Conservation (phyloP, 2,797 vertebrate genomes). For the Linurgus olivaceus region DNA sequence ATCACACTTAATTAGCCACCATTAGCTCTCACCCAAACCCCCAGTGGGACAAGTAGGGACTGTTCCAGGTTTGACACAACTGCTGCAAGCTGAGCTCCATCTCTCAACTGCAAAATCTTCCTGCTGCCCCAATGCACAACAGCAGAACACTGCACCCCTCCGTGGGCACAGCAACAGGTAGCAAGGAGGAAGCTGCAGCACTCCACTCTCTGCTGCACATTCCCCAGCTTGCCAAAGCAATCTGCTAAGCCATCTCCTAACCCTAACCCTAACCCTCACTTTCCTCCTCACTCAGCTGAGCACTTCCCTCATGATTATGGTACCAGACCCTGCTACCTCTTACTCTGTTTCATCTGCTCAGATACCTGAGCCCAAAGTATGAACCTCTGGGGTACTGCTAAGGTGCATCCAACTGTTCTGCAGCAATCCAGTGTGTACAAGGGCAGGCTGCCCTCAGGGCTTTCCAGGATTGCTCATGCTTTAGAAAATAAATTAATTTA, state of each 20-base stretch:
- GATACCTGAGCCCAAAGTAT: neutral
- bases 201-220: neutral
- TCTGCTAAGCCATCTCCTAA: too few species aligned
- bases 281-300: neutral
- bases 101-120: neutral
- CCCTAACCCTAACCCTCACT: neutral
- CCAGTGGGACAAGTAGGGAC: neutral
- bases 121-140: fast-evolving
- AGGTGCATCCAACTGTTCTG: neutral
- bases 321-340: neutral
- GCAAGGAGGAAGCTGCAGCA: neutral
- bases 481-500: neutral
- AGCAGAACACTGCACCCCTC: neutral
- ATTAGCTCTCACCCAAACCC: neutral
- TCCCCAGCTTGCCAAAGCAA: neutral
- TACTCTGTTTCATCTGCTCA: neutral
- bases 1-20: neutral
- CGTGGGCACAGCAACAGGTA: neutral
- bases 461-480: neutral
- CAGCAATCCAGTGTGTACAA: neutral
- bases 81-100: neutral
- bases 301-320: neutral
- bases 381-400: neutral
- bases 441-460: neutral
- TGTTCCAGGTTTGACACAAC: neutral